These are phyloP conservation scores for Platyscapa corneri DNA, from an alignment of 1,140 invertebrate genomes.

Conservation along the genomic window DNA sequence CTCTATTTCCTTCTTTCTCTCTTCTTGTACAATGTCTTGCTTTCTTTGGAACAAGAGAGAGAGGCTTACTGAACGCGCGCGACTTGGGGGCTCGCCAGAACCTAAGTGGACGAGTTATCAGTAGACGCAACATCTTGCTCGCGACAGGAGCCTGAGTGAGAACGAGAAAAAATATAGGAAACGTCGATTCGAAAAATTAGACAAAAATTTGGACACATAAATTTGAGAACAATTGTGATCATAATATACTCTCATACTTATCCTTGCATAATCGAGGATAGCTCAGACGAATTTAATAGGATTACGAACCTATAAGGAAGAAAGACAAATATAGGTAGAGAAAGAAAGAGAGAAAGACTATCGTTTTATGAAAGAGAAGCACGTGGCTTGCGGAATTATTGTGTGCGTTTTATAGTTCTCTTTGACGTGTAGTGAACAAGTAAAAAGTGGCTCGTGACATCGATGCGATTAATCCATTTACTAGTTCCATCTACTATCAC, in stretches of 20 bases:
- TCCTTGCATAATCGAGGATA: not conserved
- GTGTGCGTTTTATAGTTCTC: not conserved
- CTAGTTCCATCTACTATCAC: not conserved
- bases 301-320: too few species aligned
- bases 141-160: constrained; percentile 55
- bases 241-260: too few species aligned
- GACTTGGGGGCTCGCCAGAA: constrained; percentile 63
- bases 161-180: not conserved
- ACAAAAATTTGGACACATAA: not conserved
- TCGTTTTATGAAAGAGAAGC: not conserved
- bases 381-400: not conserved
- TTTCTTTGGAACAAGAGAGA: constrained; percentile 34
- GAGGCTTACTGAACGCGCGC: constrained; percentile 19
- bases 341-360: too few species aligned
- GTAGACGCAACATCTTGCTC: constrained; percentile 73
- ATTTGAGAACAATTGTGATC: not conserved
- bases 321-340: not conserved
- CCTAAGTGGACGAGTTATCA: constrained; percentile 74
- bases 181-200: not conserved
- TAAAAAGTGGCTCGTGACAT: constrained; percentile 14
- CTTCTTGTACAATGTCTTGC: constrained; percentile 14
- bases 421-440: constrained; percentile 4
- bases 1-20: constrained; percentile 13
- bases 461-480: not conserved
- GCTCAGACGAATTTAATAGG: not conserved